Evolutionary conservation across 2,888 invertebrate species (phyloP).

Genomic region (Hirudinaria manillensis): DNA sequence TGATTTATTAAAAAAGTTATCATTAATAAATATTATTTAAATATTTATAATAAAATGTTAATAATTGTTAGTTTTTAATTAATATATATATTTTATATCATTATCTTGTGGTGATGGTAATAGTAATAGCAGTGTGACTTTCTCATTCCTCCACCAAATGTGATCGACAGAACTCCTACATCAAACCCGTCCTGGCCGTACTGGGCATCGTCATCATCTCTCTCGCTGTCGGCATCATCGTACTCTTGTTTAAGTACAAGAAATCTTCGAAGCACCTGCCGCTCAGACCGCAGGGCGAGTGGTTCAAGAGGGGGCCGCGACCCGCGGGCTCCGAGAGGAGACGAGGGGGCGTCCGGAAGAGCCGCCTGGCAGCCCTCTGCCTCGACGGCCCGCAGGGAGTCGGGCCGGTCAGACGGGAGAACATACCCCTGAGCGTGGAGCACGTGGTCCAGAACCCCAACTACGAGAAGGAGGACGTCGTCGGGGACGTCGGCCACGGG

Average conservation of each 20-base stretch:
- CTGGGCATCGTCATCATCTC: not conserved
- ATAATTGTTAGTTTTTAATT: too few relatives aligned
- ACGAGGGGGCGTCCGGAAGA: not conserved
- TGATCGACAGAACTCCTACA: too few relatives aligned
- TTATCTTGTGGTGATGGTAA: too few relatives aligned
- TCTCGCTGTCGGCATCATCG: conserved; percentile 15
- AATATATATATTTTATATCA: too few relatives aligned
- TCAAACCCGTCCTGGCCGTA: not conserved
- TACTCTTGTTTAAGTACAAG: not conserved
- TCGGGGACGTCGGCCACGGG: not conserved
- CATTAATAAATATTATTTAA: too few relatives aligned
- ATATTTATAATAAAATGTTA: too few relatives aligned
- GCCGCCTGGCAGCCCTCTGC: not conserved
- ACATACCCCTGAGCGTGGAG: conserved; percentile 37
- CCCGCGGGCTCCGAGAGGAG: not conserved
- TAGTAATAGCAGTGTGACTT: too few relatives aligned
- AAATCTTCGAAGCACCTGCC: not conserved
- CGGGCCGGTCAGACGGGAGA: conserved; percentile 28
- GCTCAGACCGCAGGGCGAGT: not conserved
- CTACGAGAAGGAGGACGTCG: conserved; percentile 37
- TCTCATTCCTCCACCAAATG: too few relatives aligned
- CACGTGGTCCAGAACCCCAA: conserved; percentile 39
- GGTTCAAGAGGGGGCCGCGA: not conserved
- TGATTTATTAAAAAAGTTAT: too few relatives aligned
- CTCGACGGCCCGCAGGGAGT: not conserved